These are phyloP conservation scores for Tachuris rubrigastra DNA, from an alignment of 2,113 vertebrate species.

Conservation along the genomic window DNA sequence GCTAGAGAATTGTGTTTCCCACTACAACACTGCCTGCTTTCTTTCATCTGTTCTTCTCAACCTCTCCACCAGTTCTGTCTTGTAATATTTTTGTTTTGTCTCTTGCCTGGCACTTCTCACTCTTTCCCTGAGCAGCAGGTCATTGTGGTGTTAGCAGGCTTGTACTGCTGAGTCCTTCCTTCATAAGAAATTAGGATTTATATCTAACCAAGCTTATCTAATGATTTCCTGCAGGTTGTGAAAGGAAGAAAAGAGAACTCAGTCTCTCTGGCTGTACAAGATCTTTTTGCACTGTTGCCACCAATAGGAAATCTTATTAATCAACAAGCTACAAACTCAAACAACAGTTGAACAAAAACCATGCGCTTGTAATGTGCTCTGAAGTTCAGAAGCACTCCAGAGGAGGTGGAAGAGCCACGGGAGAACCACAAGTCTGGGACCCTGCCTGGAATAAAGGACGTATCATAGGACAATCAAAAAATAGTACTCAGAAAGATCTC, in stretches of 20 bases:
- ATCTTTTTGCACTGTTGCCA: not conserved
- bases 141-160: not conserved
- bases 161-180: not conserved
- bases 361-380: not conserved
- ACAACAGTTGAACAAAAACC: not conserved
- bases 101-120: not conserved
- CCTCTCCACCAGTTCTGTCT: not conserved
- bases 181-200: not conserved
- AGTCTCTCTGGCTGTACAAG: not conserved
- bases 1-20: not conserved
- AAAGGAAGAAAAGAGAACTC: not conserved
- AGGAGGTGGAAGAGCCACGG: not conserved
- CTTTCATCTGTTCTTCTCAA: not conserved
- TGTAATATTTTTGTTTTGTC: not conserved
- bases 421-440: not conserved
- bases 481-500: not conserved
- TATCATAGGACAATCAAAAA: not conserved
- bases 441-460: not conserved
- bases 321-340: not conserved
- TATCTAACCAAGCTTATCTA: not conserved
- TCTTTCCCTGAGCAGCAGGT: not conserved
- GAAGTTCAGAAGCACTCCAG: not conserved
- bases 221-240: not conserved
- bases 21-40: not conserved
- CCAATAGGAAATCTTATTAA: not conserved